A percentile compares a stretch with the other conserved stretches of the same genome.
These are phyloP conservation scores for Triplophysa bombifrons DNA, from an alignment of 2,797 vertebrate genomes.

Conservation along the genomic window DNA sequence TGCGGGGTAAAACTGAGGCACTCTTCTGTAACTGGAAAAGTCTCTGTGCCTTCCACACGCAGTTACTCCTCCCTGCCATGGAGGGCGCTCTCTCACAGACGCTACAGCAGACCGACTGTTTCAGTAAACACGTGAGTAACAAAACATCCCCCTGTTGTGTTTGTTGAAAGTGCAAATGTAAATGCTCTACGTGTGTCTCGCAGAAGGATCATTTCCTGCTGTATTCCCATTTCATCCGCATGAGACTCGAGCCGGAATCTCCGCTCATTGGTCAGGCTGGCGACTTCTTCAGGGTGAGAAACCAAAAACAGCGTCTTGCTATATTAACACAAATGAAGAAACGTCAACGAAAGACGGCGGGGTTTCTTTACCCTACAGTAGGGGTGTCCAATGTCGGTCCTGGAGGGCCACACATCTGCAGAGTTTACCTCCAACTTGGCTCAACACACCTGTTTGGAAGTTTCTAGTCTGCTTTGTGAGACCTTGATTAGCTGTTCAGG, in stretches of 20 bases:
- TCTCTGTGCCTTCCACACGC: conserved; percentile 82
- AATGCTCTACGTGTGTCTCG: neutral
- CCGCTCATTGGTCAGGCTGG: conserved; percentile 76
- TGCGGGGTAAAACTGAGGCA: conserved; percentile 73
- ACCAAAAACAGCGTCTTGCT: neutral
- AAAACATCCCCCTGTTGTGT: no score
- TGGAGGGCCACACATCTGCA: no score
- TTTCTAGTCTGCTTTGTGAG: no score
- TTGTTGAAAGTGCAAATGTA: no score
- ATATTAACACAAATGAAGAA: no score
- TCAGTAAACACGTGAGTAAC: conserved; percentile 84
- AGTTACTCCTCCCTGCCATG: conserved; percentile 83
- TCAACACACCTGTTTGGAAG: no score
- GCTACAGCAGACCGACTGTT: conserved; percentile 85
- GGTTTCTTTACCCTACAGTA: no score
- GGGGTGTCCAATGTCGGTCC: no score
- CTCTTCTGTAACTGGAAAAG: conserved; percentile 79
- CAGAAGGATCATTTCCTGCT: conserved; percentile 87
- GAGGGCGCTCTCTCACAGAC: conserved; percentile 85
- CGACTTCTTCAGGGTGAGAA: conserved; percentile 82
- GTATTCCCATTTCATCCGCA: conserved; percentile 87
- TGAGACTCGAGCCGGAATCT: conserved; percentile 81
- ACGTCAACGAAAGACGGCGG: no score
- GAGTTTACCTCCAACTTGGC: no score
- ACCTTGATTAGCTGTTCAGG: no score